Evolutionary conservation across 2,888 invertebrate genomes (phyloP), one percentile per base, ranked within the genome.

Genomic region (Leistus spinibarbis): DNA sequence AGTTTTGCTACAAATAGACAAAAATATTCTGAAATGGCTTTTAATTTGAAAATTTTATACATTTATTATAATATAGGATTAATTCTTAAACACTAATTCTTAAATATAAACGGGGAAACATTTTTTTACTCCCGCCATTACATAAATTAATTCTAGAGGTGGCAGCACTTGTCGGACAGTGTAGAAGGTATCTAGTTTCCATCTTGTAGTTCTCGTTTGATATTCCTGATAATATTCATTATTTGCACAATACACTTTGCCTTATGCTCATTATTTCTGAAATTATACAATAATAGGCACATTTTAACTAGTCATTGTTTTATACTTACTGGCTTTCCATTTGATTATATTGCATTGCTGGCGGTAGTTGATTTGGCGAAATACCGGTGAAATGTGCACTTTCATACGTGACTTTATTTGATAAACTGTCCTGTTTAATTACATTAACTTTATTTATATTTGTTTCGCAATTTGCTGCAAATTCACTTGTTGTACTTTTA

Each of bases 161-260:
- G 5, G 40, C 40, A 5, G 40, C 4, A 40, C 40, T 40, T 10
- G 7, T 40, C 40, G 9, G 27, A 1, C 9, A 27, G 0, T 27
- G 4, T 27, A 27, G 0, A 4, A 27, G 27, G 27, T 27, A 40
- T 40, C 60, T 54, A 20, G 22, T 60, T 60, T 4, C 57, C 13
- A 10, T 62, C 56, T 40, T 65, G 54, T 2, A 66, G n/a, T 27
- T 66, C 23, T 65, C 20, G 56, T 17, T 54, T 65, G 19, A 66
- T 66, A 17, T 24, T 20, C 2, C 17, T 56, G 27, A 72, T 56
- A 19, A 24, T 65, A 3, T 24, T 65, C 66, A 72, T 65, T 16
- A 65, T 57, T 57, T 66, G 53, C 1, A 72, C 57, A 17, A 72
- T 72, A 17, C 57, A 40, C 19, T 57, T 23, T n/a, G 72, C 72